A percentile compares a stretch with the other conserved stretches of the same genome.
Conservation (phyloP, 53 echinoderm and acorn worm species). For the Echinometra lucunter region DNA sequence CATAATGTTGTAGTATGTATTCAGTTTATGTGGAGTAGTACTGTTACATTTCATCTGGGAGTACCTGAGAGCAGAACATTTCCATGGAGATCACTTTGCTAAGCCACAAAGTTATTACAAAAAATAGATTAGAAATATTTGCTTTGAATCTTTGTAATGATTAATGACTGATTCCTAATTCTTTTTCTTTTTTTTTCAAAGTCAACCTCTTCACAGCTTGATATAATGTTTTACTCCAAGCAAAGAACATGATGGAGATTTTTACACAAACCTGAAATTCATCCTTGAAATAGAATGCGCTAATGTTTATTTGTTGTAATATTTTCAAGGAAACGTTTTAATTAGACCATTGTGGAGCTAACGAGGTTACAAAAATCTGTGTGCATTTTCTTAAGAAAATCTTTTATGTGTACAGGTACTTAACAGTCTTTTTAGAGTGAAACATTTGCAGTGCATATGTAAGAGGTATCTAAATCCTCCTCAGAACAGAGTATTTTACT, state of each 20-base stretch:
- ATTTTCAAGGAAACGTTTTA: conserved; percentile 34
- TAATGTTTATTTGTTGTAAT: neutral
- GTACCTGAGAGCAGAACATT: neutral
- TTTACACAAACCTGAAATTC: conserved; percentile 4
- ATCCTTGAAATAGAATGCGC: neutral
- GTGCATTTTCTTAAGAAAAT: conserved; percentile 24
- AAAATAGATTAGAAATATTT: neutral
- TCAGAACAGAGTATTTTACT: neutral
- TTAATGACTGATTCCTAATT: neutral
- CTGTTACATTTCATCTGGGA: neutral
- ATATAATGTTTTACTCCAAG: neutral
- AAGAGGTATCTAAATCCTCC: neutral
- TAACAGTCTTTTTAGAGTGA: neutral
- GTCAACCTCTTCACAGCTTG: neutral
- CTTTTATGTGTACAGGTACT: conserved; percentile 47
- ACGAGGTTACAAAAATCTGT: neutral
- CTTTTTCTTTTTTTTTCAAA: neutral
- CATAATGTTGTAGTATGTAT: neutral
- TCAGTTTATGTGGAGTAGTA: neutral
- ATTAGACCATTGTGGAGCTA: neutral
- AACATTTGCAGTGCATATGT: neutral
- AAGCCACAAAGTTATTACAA: neutral
- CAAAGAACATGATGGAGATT: neutral
- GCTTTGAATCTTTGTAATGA: too few species aligned
- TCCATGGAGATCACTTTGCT: neutral